Evolutionary conservation across 2,888 invertebrate genomes (phyloP).

Genomic region (Plebejus melissa): DNA sequence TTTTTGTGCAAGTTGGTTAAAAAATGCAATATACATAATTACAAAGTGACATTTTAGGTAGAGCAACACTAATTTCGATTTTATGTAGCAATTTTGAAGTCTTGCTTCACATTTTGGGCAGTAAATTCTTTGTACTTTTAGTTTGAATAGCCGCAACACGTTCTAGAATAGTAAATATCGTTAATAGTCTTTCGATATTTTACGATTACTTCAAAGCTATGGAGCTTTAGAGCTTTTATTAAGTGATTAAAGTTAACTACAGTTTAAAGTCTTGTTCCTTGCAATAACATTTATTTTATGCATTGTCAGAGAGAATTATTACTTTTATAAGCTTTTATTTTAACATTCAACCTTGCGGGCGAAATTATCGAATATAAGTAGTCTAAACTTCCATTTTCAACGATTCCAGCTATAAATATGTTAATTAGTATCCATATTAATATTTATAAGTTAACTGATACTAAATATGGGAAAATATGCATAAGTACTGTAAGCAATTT

Average conservation of each 20-base stretch:
- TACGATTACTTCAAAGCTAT: not conserved
- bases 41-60: not conserved
- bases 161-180: constrained; percentile 8
- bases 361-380: too few relatives aligned
- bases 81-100: not conserved
- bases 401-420: constrained; percentile 31
- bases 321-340: too few relatives aligned
- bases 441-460: not conserved
- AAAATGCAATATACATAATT: not conserved
- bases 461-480: not conserved
- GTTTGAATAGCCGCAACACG: not conserved
- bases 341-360: too few relatives aligned
- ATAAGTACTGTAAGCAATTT: not conserved
- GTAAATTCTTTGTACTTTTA: not conserved
- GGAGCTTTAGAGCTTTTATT: too few relatives aligned
- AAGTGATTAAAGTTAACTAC: too few relatives aligned
- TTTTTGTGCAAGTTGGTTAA: not conserved
- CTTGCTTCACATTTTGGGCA: not conserved
- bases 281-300: too few relatives aligned
- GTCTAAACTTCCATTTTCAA: not conserved
- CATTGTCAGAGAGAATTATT: too few relatives aligned
- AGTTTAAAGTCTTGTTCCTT: too few relatives aligned
- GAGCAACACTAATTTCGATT: not conserved
- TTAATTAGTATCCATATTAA: not conserved
- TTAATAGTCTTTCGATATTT: not conserved